Evolutionary conservation across 1,140 invertebrate genomes (phyloP).

Genomic region (Oncopodura yosiiana): DNA sequence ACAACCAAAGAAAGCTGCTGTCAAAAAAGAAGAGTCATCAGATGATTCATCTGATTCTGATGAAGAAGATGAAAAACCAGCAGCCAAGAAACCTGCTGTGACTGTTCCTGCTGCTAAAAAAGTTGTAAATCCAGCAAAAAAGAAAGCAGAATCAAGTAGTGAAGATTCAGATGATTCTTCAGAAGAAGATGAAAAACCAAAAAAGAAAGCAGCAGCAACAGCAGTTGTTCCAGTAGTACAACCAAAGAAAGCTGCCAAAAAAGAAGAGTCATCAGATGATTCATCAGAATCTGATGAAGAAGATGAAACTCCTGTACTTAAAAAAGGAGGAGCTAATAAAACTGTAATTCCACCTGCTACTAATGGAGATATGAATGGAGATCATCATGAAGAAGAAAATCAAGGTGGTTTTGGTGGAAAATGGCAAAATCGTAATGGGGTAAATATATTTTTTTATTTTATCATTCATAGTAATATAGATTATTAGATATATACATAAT

Average conservation of each 20-base stretch:
- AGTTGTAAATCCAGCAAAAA: not conserved
- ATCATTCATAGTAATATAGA: too few relatives aligned
- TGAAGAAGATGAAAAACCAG: constrained; percentile 29
- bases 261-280: constrained; percentile 5
- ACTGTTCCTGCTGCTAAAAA: constrained; percentile 29
- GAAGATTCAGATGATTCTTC: not conserved
- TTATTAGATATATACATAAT: too few relatives aligned
- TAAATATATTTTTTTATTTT: too few relatives aligned
- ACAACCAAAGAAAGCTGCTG: not conserved
- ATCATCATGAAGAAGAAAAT: not conserved
- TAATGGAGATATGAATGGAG: constrained; percentile 5
- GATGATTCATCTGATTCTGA: constrained; percentile 20
- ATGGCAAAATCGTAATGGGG: not conserved
- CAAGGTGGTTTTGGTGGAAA: not conserved
- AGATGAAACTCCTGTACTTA: constrained; percentile 12
- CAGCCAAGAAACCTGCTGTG: not conserved
- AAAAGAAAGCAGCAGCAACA: constrained; percentile 2
- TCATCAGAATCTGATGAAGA: constrained; percentile 5
- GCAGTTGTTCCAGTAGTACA: constrained; percentile 8
- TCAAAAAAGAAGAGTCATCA: constrained; percentile 28
- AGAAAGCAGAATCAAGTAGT: not conserved
- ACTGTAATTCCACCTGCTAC: not conserved
- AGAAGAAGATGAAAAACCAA: constrained; percentile 11
- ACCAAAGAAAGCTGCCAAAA: constrained; percentile 10
- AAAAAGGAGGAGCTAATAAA: not conserved